Evolutionary conservation across 2,888 invertebrate genomes (phyloP).

Genomic region (Sinhomidia bicolor): DNA sequence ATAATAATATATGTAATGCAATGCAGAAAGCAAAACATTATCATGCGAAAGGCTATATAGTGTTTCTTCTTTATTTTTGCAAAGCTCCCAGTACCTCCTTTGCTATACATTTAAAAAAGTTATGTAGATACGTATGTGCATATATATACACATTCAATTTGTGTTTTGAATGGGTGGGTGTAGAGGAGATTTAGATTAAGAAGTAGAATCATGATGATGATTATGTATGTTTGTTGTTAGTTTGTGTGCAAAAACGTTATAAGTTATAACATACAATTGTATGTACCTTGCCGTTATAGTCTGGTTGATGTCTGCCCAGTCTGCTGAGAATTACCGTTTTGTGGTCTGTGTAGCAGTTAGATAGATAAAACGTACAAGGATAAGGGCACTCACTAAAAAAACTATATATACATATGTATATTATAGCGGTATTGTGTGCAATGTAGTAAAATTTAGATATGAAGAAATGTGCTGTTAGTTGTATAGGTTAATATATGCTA

Average conservation of each 20-base stretch:
- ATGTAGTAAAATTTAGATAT: too few species aligned
- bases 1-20: neutral
- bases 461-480: too few species aligned
- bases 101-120: too few species aligned
- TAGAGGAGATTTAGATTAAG: conserved; percentile 31
- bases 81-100: too few species aligned
- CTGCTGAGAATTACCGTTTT: neutral
- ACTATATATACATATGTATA: too few species aligned
- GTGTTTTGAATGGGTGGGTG: conserved; percentile 22
- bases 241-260: neutral
- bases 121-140: too few species aligned
- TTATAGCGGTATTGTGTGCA: too few species aligned
- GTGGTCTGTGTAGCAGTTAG: neutral
- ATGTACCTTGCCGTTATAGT: neutral
- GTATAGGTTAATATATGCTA: too few species aligned
- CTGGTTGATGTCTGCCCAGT: neutral
- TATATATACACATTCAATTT: neutral
- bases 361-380: neutral
- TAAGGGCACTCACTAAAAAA: too few species aligned
- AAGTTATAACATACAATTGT: neutral
- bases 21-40: neutral
- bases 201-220: conserved; percentile 5
- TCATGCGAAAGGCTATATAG: neutral
- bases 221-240: neutral
- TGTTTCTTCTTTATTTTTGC: too few species aligned